These are phyloP conservation scores for Falco berigora DNA, from an alignment of 2,797 vertebrate species.

Conservation along the genomic window DNA sequence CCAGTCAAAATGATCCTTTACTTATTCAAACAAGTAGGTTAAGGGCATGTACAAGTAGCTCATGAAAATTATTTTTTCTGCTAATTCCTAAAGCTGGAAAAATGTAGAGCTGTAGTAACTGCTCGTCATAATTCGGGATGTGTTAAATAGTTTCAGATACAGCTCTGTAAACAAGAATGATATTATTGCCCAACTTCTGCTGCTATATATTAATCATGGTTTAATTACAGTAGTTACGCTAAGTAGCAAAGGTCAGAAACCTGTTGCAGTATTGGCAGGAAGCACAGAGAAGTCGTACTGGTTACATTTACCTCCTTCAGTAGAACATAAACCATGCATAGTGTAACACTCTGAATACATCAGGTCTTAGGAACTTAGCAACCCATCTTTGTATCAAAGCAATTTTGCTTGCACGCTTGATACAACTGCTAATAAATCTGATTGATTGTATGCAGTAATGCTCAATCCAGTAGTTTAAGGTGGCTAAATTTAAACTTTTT, in stretches of 20 bases:
- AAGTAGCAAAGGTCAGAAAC: not conserved
- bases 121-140: not conserved
- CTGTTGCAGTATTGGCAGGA: not conserved
- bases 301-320: not conserved
- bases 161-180: not conserved
- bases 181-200: not conserved
- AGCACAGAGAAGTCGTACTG: not conserved
- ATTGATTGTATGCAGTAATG: not conserved
- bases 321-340: rapidly evolving
- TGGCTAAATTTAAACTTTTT: not conserved
- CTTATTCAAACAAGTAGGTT: not conserved
- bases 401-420: not conserved
- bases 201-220: not conserved
- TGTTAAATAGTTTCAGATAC: not conserved
- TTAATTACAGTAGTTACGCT: not conserved
- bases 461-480: not conserved
- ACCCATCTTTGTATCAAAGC: not conserved
- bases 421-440: not conserved
- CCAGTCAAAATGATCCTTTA: not conserved
- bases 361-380: not conserved
- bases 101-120: not conserved
- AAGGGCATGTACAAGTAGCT: not conserved
- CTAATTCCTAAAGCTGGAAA: not conserved
- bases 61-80: not conserved
- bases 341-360: not conserved